phyloP scores from a whole-genome alignment of 2,113 vertebrate species.

The Smithornis capensis region DNA sequence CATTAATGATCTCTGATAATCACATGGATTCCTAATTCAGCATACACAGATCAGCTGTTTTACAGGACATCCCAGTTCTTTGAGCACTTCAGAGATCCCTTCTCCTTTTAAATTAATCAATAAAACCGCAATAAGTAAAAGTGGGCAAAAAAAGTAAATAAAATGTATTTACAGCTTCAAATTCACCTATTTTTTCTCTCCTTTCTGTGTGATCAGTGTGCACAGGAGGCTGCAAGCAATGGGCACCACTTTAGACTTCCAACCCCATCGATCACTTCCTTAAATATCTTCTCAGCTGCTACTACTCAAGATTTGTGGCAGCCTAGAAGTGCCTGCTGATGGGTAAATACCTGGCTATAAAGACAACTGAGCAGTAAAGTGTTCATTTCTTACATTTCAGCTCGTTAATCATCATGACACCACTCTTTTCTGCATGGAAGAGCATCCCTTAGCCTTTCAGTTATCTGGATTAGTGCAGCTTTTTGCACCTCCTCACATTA shows the following conservation, averaged over 20 bases:
- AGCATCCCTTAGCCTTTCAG: not conserved
- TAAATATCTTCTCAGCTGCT: not conserved
- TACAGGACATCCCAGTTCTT: not conserved
- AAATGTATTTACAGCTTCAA: not conserved
- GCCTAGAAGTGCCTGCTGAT: not conserved
- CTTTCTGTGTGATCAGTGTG: not conserved
- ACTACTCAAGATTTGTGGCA: not conserved
- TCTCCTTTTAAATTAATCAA: not conserved
- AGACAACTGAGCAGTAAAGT: not conserved
- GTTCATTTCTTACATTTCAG: not conserved
- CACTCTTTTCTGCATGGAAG: not conserved
- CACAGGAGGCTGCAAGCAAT: not conserved
- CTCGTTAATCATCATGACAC: not conserved
- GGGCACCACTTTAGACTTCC: not conserved
- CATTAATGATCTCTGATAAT: not conserved
- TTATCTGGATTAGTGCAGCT: not conserved
- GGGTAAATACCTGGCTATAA: not conserved
- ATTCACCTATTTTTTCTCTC: accelerated
- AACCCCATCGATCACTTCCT: accelerated
- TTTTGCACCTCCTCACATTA: not conserved
- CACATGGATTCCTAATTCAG: not conserved
- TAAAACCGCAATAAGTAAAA: not conserved
- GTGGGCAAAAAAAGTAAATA: not conserved
- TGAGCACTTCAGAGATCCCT: not conserved
- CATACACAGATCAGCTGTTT: not conserved